Evolutionary conservation across 2,888 invertebrate species (phyloP).

Genomic region (Clostera curtula): DNA sequence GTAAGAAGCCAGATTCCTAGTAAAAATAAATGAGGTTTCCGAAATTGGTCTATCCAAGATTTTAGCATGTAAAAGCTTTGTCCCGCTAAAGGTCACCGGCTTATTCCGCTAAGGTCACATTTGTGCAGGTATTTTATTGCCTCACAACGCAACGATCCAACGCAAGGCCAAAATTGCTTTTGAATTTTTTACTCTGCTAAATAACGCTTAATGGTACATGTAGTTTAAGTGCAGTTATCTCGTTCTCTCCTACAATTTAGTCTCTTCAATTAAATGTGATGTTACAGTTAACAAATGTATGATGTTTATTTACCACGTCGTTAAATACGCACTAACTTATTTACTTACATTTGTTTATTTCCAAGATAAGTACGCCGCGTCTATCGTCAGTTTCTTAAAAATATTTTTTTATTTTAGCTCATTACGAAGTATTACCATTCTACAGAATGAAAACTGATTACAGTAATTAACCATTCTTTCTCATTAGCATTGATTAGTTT

Average conservation of each 20-base stretch:
- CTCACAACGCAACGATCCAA: constrained; percentile 57
- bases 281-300: constrained; percentile 16
- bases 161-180: constrained; percentile 61
- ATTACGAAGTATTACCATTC: no score
- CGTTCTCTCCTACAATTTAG: constrained; percentile 13
- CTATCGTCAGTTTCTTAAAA: no score
- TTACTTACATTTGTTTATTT: no score
- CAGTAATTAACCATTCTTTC: no score
- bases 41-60: constrained; percentile 14
- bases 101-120: constrained; percentile 64
- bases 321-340: constrained; percentile 10
- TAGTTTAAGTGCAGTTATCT: constrained; percentile 22
- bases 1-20: no score
- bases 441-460: no score
- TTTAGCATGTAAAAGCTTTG: constrained; percentile 49
- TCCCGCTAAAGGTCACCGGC: constrained; percentile 50
- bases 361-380: no score
- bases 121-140: constrained; percentile 62
- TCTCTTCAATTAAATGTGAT: constrained; percentile 8
- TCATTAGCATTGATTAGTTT: no score
- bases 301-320: no score
- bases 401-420: no score
- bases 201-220: constrained; percentile 34
- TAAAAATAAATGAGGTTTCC: no score
- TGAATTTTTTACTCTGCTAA: constrained; percentile 41